Base-by-base conservation (phyloP, 2,113 vertebrate genomes). In the Okapia johnstoni region DNA sequence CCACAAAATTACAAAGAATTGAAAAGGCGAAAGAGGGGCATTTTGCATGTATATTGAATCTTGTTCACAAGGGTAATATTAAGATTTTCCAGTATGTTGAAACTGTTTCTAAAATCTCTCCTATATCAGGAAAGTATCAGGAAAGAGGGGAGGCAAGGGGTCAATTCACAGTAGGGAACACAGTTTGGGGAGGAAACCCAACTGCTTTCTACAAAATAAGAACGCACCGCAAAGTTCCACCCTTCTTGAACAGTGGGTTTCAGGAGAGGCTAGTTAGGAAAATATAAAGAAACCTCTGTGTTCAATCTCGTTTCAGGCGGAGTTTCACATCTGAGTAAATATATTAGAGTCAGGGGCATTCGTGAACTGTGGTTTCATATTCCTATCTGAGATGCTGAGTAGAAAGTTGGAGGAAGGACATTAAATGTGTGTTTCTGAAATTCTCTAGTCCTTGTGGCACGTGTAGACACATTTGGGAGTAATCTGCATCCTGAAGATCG, bases 1-100 rank as follows among this genome's bases (percentile, higher is more conserved):
- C 66, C n/a, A 40, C 26, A 76, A 66, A 97, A 96, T 60, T 33
- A 54, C 36, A 96, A 54, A 84, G 19, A 79, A 36, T 17, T 0
- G 7, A 61, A 43, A 63, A 70, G 7, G 19, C 23, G 43, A 85
- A 11, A 76, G 87, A 83, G 50, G 30, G 2, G 2, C 66, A 48
- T 48, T 98, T 96, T 95, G n/a, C 0, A 0, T 95, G n/a, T 54
- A 16, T 92, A 14, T 83, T 95, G 84, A 97, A 94, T 97, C 96
- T 28, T 17, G 12, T 23, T 97, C 81, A 25, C 6, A 66, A 50
- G 33, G 79, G 0, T 3, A 26, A 23, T 87, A 40, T 61, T 86
- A 77, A 87, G 17, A 55, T 92, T 79, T 97, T 12, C 57, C 85
- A 30, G 4, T 54, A 88, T 83, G 28, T 87, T 48, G 90, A 77